Percentiles rank a stretch among this genome's conserved stretches.
Conservation (phyloP, 2,113 vertebrate genomes). For the Cephalophus harveyi region DNA sequence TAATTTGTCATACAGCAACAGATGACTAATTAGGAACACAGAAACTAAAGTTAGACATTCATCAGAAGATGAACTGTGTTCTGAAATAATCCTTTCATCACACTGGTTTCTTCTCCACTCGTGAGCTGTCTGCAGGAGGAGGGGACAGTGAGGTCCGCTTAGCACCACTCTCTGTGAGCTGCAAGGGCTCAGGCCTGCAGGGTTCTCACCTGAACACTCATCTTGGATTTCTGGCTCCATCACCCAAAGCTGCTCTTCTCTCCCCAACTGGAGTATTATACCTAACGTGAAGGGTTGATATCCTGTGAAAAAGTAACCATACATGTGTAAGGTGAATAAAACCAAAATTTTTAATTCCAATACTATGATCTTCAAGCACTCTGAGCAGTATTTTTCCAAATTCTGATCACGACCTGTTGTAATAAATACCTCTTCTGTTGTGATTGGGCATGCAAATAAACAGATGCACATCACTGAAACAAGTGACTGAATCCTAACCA, state of each 20-base stretch:
- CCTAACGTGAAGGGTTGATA: neutral
- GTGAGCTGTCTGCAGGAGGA: neutral
- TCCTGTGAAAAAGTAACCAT: neutral
- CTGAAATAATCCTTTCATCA: neutral
- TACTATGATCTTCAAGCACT: neutral
- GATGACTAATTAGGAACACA: neutral
- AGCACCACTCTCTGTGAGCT: neutral
- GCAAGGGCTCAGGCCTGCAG: neutral
- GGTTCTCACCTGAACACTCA: neutral
- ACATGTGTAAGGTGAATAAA: neutral
- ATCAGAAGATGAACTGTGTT: neutral
- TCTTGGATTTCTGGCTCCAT: neutral
- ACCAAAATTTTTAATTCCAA: neutral
- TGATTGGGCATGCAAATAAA: neutral
- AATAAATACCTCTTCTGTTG: neutral
- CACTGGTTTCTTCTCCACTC: neutral
- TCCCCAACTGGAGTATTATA: neutral
- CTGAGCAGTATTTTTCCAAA: neutral
- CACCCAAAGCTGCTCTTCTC: neutral
- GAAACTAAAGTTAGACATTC: neutral
- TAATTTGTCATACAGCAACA: neutral
- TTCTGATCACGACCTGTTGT: neutral
- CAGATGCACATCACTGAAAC: neutral
- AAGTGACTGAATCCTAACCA: neutral
- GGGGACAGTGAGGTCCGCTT: neutral